Conservation (phyloP, 2,888 invertebrate genomes). For the Charanyca ferruginea region DNA sequence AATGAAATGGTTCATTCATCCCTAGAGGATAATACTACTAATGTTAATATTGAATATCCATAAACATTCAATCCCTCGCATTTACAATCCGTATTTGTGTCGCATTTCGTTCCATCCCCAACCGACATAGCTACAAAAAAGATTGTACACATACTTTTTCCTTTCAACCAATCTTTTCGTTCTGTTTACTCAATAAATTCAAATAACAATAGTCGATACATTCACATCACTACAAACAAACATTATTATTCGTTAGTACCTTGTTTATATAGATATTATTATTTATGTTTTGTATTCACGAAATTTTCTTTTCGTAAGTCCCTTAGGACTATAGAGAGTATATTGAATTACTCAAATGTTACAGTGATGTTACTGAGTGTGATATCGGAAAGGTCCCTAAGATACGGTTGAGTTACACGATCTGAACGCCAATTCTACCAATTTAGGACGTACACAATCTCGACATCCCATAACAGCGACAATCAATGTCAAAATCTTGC, state of each 20-base stretch:
- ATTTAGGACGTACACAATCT: too few relatives aligned
- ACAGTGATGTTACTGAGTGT: background rate
- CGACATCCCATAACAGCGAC: too few relatives aligned
- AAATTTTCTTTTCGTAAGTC: slow-evolving; percentile 29
- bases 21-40: too few relatives aligned
- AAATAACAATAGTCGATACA: slow-evolving; percentile 60
- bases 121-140: slow-evolving; percentile 29
- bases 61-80: slow-evolving; percentile 10
- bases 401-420: background rate
- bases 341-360: slow-evolving; percentile 21
- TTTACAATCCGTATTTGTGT: slow-evolving; percentile 20
- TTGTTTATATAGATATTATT: slow-evolving; percentile 56
- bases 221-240: slow-evolving; percentile 60
- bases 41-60: background rate
- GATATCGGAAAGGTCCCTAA: background rate
- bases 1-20: too few relatives aligned
- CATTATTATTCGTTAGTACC: slow-evolving; percentile 58
- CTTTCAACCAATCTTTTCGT: slow-evolving; percentile 39
- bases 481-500: too few relatives aligned
- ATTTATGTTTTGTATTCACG: slow-evolving; percentile 45
- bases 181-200: slow-evolving; percentile 58
- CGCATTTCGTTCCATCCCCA: slow-evolving; percentile 3
- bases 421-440: too few relatives aligned
- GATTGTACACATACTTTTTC: slow-evolving; percentile 27
- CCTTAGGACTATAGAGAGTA: slow-evolving; percentile 20